Percentiles rank a stretch among this genome's conserved stretches.
phyloP scores from a whole-genome alignment of 2,888 invertebrate species.

The Maniola hyperantus region DNA sequence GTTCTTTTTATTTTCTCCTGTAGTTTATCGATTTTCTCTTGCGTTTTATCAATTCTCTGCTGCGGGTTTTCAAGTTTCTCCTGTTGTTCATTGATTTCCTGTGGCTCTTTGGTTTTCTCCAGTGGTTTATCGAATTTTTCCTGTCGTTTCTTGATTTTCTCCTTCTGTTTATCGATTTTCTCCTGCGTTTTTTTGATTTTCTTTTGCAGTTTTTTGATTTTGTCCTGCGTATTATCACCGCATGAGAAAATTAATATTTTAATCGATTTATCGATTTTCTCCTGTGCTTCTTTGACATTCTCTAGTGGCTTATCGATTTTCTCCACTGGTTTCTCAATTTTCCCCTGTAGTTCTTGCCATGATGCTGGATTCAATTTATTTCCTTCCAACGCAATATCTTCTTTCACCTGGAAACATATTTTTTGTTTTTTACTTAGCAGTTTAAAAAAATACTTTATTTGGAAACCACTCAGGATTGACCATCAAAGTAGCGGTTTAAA shows the following conservation, averaged over 20 bases:
- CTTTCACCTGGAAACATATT: conserved; percentile 2
- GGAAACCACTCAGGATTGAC: too few species aligned
- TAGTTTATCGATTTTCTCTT: neutral
- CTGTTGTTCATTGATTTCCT: neutral
- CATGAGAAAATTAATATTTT: too few species aligned
- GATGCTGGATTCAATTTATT: neutral
- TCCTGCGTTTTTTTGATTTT: neutral
- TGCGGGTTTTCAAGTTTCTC: neutral
- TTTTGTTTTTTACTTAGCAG: neutral
- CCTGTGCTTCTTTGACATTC: too few species aligned
- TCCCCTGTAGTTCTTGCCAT: too few species aligned
- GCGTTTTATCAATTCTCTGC: neutral
- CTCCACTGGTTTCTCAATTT: too few species aligned
- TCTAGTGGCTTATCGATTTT: too few species aligned
- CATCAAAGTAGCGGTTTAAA: too few species aligned
- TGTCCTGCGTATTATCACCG: too few species aligned
- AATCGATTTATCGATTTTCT: too few species aligned
- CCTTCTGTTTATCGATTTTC: neutral
- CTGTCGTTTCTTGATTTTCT: neutral
- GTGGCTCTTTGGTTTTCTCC: neutral
- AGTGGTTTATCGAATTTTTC: neutral
- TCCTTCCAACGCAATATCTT: neutral
- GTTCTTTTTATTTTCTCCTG: neutral
- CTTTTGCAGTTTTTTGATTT: too few species aligned
- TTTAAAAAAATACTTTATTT: neutral